Evolutionary conservation across 1,140 invertebrate species (phyloP).

Genomic region (Drosophila yakuba): DNA sequence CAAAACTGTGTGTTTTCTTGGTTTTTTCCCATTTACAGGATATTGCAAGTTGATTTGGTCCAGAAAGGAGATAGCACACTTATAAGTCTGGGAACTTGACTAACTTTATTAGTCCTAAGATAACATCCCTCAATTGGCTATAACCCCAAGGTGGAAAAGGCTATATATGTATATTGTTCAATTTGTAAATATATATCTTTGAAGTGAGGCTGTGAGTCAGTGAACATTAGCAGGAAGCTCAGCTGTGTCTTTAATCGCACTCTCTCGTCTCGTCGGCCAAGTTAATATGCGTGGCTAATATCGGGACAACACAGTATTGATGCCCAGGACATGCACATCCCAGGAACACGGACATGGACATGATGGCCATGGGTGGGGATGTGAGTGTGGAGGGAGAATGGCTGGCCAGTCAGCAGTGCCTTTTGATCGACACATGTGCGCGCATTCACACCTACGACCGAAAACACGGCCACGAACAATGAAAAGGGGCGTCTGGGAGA

Average conservation of each 20-base stretch:
- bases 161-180: neutral
- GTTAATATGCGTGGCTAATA: conserved; percentile 80
- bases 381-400: neutral
- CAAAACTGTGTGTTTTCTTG: conserved; percentile 14
- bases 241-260: conserved; percentile 47
- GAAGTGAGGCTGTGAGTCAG: neutral
- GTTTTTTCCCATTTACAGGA: neutral
- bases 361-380: neutral
- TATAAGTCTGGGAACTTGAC: no score
- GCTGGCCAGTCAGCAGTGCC: conserved; percentile 46
- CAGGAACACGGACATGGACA: neutral
- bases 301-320: conserved; percentile 72
- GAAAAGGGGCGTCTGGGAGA: conserved; percentile 1
- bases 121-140: neutral
- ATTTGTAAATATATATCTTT: neutral
- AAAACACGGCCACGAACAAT: conserved; percentile 54
- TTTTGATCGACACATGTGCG: conserved; percentile 79
- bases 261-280: conserved; percentile 28
- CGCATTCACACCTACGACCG: conserved; percentile 77
- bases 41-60: no score
- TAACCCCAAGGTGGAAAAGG: neutral
- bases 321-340: conserved; percentile 64
- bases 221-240: conserved; percentile 25
- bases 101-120: neutral
- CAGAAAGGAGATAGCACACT: no score